Evolutionary conservation across 1,140 invertebrate species (phyloP), one percentile per base, ranked within the genome.

Genomic region (Plectrocnemia conspersa): DNA sequence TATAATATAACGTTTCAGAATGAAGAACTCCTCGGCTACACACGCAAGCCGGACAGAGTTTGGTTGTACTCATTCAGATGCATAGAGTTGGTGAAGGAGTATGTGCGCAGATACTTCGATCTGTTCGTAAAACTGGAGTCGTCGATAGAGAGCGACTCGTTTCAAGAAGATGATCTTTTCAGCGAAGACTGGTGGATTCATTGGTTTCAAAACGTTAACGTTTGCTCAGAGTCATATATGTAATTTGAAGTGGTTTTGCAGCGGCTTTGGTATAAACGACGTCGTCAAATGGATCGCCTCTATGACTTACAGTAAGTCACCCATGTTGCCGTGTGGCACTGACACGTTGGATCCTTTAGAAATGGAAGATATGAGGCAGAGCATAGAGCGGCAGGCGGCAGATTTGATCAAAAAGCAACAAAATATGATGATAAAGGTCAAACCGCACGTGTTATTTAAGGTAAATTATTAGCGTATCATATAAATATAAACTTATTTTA

Each of bases 11-110:
- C 19, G 11, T 49, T 27, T 1, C 50, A 77, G 66, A 81, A 82
- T 61, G 77, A 79, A 66, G 75, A 88, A 71, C 77, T 92, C 0
- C 78, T 83, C 21, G 92, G 91, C 7, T 96, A 86, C 66, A 93
- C 92, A 0, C 85, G 77, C 44, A 88, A 84, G 65, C 66, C 77
- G 0, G 78, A 80, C 11, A 79, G 79, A 57, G 68, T 79, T 18
- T 97, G 93, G 93, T 67, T 81, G 5, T 97, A 94, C 66, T 91
- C 92, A 1, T 62, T 74, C n/a, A 84, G 88, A 62, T 80, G 86
- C 10, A 63, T 91, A 0, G 71, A 85, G n/a, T 67, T 87, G 1
- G 78, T 97, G 13, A 63, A 70, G 19, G 68, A 75, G 2, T 97
- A 93, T 65, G 78, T 84, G 53, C 44, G 71, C 7, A 74, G 79